These are phyloP conservation scores for Hippocampus barbouri DNA, from an alignment of 2,113 vertebrate genomes.

Conservation along the genomic window DNA sequence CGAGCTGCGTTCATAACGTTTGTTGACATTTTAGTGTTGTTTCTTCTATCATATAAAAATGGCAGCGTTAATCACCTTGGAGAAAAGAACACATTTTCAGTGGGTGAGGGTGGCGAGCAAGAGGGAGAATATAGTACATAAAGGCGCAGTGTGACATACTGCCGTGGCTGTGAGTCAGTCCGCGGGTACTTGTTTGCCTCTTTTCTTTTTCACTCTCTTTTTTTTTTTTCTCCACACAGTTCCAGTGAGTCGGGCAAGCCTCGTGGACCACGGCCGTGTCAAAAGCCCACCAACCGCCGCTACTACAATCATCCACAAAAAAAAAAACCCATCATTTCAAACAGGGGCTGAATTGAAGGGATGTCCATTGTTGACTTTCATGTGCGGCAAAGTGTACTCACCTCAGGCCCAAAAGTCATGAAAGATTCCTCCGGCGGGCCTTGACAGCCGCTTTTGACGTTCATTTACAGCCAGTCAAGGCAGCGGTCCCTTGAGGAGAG, in stretches of 20 bases:
- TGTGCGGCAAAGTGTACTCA: conserved; percentile 21
- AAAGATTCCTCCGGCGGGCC: conserved; percentile 42
- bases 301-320: conserved; percentile 21
- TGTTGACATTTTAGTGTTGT: neutral
- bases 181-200: conserved; percentile 72
- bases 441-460: conserved; percentile 63
- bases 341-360: neutral
- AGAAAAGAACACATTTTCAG: conserved; percentile 57
- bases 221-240: conserved; percentile 24
- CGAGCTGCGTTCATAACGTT: neutral
- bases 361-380: conserved; percentile 34
- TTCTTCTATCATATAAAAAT: neutral
- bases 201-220: conserved; percentile 5
- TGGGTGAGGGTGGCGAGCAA: conserved; percentile 54
- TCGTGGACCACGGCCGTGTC: conserved; percentile 64
- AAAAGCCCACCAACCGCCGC: conserved; percentile 47
- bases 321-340: neutral
- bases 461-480: conserved; percentile 62
- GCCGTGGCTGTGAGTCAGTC: conserved; percentile 72
- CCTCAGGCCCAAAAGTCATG: conserved; percentile 27
- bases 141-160: conserved; percentile 59
- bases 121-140: conserved; percentile 50
- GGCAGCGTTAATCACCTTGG: conserved; percentile 4
- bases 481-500: conserved; percentile 41
- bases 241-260: conserved; percentile 65